These are phyloP conservation scores for human (Homo sapiens) DNA, from an alignment of 2,113 vertebrate genomes.

Conservation along the genomic window DNA sequence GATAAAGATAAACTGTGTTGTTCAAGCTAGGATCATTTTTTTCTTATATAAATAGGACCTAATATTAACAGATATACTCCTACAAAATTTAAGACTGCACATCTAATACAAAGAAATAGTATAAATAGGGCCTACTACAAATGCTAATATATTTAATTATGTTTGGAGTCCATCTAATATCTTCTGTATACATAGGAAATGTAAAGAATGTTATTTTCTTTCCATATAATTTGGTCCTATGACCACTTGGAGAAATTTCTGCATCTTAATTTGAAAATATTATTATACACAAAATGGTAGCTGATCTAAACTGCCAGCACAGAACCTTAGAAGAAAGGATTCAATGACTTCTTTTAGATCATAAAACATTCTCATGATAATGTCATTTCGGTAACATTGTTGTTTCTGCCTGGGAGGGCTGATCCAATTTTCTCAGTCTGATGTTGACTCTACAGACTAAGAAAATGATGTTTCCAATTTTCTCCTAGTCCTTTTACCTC, in stretches of 20 bases:
- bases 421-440: slow-evolving; percentile 53
- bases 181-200: neutral
- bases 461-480: slow-evolving; percentile 43
- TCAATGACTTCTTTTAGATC: neutral
- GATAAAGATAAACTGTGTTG: neutral
- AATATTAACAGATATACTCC: neutral
- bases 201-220: neutral
- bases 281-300: neutral
- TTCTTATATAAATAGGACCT: neutral
- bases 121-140: neutral
- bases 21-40: neutral
- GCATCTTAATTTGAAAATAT: neutral
- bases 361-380: slow-evolving; percentile 48
- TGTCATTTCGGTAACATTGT: neutral
- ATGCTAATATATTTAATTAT: neutral
- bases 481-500: neutral
- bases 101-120: slow-evolving; percentile 11
- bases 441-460: slow-evolving; percentile 16
- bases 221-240: neutral
- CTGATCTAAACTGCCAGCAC: neutral
- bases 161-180: neutral
- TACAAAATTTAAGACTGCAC: neutral
- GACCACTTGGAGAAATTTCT: neutral
- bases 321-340: slow-evolving; percentile 3
- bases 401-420: neutral